Conservation (phyloP, 2,113 vertebrate genomes). For the Okapia johnstoni region DNA sequence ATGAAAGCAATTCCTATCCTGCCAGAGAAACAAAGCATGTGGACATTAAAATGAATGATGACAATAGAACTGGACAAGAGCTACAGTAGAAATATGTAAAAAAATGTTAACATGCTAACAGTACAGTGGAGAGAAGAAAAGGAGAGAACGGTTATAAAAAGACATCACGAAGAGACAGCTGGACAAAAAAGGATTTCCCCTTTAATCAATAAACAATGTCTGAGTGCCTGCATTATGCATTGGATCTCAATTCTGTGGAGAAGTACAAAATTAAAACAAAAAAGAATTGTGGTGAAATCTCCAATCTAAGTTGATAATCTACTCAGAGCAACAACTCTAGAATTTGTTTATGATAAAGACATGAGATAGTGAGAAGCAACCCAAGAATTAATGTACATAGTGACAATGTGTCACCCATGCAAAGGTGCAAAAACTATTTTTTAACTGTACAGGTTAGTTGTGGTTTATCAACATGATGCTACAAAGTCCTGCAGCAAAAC, state of each 20-base stretch:
- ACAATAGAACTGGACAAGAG: background rate
- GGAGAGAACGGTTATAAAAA: background rate
- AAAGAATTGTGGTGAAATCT: background rate
- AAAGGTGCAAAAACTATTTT: background rate
- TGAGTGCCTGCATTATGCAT: background rate
- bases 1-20: background rate
- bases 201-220: background rate
- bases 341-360: background rate
- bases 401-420: background rate
- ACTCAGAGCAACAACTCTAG: background rate
- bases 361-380: background rate
- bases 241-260: background rate
- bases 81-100: background rate
- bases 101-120: background rate
- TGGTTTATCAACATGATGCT: background rate
- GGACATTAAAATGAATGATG: background rate
- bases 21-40: background rate
- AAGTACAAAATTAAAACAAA: background rate
- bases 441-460: background rate
- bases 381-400: background rate
- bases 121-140: background rate
- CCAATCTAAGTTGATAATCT: background rate
- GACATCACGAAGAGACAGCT: background rate
- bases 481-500: background rate
- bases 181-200: background rate